phyloP scores from a whole-genome alignment of 2,113 vertebrate genomes.

The Camelus bactrianus region DNA sequence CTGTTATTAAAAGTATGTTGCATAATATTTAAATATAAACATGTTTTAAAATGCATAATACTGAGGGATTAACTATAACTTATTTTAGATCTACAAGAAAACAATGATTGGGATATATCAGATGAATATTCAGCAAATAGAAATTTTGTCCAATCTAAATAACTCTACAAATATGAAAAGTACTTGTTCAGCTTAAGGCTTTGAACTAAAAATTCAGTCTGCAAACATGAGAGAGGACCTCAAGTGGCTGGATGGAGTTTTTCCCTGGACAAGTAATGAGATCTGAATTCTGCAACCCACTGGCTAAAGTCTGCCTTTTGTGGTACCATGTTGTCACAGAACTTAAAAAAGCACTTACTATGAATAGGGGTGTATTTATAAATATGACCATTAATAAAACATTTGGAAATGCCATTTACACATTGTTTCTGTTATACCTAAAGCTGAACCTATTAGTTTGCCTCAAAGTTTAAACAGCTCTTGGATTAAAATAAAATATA shows the following conservation, averaged over 20 bases:
- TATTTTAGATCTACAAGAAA: constrained; percentile 13
- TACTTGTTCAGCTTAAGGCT: background rate
- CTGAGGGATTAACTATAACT: background rate
- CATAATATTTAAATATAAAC: background rate
- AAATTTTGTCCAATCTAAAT: constrained; percentile 23
- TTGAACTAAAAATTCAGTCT: constrained; percentile 3
- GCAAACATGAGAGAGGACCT: constrained; percentile 32
- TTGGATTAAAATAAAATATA: constrained; percentile 48
- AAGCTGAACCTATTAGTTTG: constrained; percentile 18
- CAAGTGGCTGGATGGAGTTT: background rate
- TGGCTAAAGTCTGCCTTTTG: constrained; percentile 27
- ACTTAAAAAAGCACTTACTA: background rate
- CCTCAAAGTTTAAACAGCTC: constrained; percentile 46
- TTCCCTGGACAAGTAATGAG: background rate
- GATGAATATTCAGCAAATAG: constrained; percentile 31
- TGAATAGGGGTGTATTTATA: background rate
- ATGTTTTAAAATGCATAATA: constrained; percentile 21
- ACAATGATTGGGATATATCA: background rate
- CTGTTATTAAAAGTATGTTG: constrained; percentile 44
- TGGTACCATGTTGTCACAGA: constrained; percentile 14
- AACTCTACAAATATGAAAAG: constrained; percentile 29
- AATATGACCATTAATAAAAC: background rate
- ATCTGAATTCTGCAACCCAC: constrained; percentile 34
- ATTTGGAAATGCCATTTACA: constrained; percentile 39
- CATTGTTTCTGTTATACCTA: constrained; percentile 32